These are phyloP conservation scores for Hipparchia sbordonii DNA, from an alignment of 2,888 invertebrate species.

Conservation along the genomic window DNA sequence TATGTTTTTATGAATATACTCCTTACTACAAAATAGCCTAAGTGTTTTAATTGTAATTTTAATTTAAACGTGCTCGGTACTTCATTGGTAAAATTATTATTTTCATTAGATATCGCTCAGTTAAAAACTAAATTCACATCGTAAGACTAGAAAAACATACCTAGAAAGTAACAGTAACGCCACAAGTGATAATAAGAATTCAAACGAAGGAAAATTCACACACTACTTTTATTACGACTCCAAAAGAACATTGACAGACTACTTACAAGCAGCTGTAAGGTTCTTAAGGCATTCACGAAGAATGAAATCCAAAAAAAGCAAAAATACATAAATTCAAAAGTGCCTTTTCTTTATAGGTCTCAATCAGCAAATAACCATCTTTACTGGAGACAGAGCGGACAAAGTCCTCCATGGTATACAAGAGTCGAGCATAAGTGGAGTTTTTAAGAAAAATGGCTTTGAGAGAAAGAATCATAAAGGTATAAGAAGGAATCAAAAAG, in stretches of 20 bases:
- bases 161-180: too few relatives aligned
- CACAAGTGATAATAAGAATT: too few relatives aligned
- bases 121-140: too few relatives aligned
- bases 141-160: too few relatives aligned
- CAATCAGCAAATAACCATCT: slow-evolving; percentile 32
- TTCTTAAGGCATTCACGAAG: too few relatives aligned
- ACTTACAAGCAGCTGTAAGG: too few relatives aligned
- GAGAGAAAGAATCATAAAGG: background rate
- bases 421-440: slow-evolving; percentile 14
- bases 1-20: background rate
- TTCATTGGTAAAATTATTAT: too few relatives aligned
- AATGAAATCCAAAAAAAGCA: background rate
- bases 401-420: slow-evolving; percentile 19
- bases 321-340: slow-evolving; percentile 9
- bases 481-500: background rate
- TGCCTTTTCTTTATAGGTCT: slow-evolving; percentile 43
- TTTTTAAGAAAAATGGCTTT: background rate
- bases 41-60: background rate
- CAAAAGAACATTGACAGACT: too few relatives aligned
- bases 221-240: too few relatives aligned
- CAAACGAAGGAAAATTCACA: too few relatives aligned
- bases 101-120: too few relatives aligned
- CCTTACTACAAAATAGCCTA: background rate
- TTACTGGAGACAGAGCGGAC: slow-evolving; percentile 29
- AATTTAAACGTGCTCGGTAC: background rate